A percentile compares a stretch with the other conserved stretches of the same genome.
These are phyloP conservation scores for Gasterosteus nipponicus DNA, from an alignment of 2,113 vertebrate genomes.

Conservation along the genomic window DNA sequence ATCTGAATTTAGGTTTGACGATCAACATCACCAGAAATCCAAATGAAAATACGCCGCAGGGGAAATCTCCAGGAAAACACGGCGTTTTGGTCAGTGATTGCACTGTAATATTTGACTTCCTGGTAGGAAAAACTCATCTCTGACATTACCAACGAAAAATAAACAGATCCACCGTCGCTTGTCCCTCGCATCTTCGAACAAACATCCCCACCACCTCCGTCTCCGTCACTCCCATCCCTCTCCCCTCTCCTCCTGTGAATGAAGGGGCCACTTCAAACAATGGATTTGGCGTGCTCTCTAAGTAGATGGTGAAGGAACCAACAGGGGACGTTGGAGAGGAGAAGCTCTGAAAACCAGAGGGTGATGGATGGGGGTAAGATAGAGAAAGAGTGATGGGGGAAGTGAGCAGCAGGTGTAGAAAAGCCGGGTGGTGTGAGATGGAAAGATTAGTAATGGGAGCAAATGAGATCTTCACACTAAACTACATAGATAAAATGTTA, in stretches of 20 bases:
- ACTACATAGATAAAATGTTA: neutral
- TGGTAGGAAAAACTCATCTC: conserved; percentile 9
- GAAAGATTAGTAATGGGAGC: neutral
- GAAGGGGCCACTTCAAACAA: conserved; percentile 69
- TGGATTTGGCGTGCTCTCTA: conserved; percentile 42
- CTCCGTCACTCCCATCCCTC: conserved; percentile 7
- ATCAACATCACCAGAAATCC: too few species aligned
- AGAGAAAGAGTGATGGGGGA: conserved; percentile 8
- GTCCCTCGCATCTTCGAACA: conserved; percentile 36
- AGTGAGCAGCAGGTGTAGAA: conserved; percentile 10
- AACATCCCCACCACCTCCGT: conserved; percentile 2
- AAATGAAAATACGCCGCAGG: neutral
- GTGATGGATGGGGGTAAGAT: neutral
- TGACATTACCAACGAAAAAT: neutral
- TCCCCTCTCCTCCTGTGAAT: conserved; percentile 25
- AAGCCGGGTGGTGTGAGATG: neutral
- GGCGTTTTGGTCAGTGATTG: neutral
- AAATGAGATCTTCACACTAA: neutral
- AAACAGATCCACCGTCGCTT: conserved; percentile 3
- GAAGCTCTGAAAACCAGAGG: neutral
- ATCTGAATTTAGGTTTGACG: neutral
- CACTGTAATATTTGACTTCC: conserved; percentile 7
- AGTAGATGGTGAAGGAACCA: conserved; percentile 39
- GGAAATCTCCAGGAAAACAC: neutral
- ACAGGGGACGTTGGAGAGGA: conserved; percentile 15